A percentile compares a stretch with the other conserved stretches of the same genome.
phyloP scores from a whole-genome alignment of 2,113 vertebrate species.

The Buteo buteo region DNA sequence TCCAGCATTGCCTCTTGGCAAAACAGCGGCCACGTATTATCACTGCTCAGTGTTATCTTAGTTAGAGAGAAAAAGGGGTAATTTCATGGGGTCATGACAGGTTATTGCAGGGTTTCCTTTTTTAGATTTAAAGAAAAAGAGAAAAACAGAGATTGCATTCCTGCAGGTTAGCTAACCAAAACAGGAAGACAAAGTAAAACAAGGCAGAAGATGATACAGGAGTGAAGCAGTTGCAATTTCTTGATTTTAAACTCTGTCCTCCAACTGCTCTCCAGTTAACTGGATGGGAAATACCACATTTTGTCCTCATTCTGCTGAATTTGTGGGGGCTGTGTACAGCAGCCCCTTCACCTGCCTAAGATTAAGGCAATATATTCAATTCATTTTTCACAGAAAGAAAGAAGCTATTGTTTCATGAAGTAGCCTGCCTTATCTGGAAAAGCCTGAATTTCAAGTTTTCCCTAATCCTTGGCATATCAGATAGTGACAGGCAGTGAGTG shows the following conservation, averaged over 20 bases:
- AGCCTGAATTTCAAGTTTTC: background rate
- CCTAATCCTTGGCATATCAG: background rate
- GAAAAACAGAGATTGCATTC: background rate
- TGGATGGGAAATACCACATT: background rate
- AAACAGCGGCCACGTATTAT: accelerated
- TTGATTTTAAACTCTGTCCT: background rate
- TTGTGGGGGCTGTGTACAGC: background rate
- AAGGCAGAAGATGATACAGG: background rate
- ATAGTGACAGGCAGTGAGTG: background rate
- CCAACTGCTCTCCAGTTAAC: background rate
- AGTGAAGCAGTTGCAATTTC: background rate
- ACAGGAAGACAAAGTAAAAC: background rate
- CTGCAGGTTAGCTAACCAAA: background rate
- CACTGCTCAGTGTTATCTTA: background rate
- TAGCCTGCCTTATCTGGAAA: background rate
- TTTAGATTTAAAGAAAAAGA: background rate
- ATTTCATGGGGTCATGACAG: background rate
- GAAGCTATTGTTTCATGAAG: background rate
- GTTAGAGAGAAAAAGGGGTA: background rate
- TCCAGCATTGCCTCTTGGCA: background rate
- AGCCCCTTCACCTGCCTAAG: background rate
- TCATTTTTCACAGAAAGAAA: background rate
- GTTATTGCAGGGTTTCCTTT: background rate
- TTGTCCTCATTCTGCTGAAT: background rate
- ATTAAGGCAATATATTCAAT: background rate